Percentiles rank a stretch among this genome's conserved stretches.
Conservation (phyloP, 1,140 invertebrate genomes). For the Apis mellifera region Amel_HAv3.1 CM009944.2:8279001-8279500, state of each 20-base stretch:
- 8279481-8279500: not conserved
- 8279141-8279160: constrained; percentile 19
- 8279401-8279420: not conserved
- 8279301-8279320: not conserved
- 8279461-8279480: not conserved
- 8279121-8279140: not conserved
- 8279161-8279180: constrained; percentile 29
- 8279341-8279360: not conserved
- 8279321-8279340: not conserved
- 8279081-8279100: constrained; percentile 44
- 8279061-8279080: constrained; percentile 46
- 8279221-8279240: not conserved
- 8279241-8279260: not conserved
- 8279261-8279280: constrained; percentile 15
- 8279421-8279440: not conserved
- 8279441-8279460: not conserved
- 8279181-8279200: constrained; percentile 15
- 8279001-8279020: constrained; percentile 81
- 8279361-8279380: not conserved
- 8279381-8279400: not conserved
- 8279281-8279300: not conserved
- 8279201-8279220: constrained; percentile 34
- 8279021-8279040: constrained; percentile 37
- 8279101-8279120: constrained; percentile 24
- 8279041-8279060: constrained; percentile 39